These are phyloP conservation scores for Lineus longissimus DNA, from an alignment of 1,140 invertebrate genomes.

Conservation along the genomic window DNA sequence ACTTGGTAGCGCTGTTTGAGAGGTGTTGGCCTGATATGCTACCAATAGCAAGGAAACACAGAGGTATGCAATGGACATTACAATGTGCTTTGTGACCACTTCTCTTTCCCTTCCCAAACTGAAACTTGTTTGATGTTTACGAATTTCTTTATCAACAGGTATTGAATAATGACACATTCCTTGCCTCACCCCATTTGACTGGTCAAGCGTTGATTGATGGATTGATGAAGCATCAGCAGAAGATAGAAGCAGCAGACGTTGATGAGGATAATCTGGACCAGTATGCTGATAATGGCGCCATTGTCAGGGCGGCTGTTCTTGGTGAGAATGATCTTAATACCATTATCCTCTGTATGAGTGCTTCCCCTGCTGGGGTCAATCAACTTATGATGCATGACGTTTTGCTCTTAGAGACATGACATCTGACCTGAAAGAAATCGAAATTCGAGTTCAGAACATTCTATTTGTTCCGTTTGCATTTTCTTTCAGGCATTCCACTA, in stretches of 20 bases:
- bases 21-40: too few species aligned
- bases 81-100: too few species aligned
- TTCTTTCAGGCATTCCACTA: conserved; percentile 38
- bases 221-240: conserved; percentile 5
- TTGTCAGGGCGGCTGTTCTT: conserved; percentile 35
- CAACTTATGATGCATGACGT: background rate
- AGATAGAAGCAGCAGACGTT: conserved; percentile 13
- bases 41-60: too few species aligned
- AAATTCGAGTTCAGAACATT: too few species aligned
- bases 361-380: background rate
- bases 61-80: too few species aligned
- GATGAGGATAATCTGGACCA: conserved; percentile 18
- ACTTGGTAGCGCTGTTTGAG: too few species aligned
- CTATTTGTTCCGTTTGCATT: background rate
- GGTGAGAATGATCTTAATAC: conserved; percentile 23
- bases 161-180: background rate
- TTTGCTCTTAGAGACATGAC: background rate
- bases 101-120: too few species aligned
- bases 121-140: too few species aligned
- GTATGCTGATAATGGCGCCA: conserved; percentile 34
- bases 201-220: background rate
- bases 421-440: background rate
- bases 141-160: too few species aligned
- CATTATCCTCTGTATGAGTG: background rate
- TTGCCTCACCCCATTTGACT: background rate